phyloP scores from a whole-genome alignment of 2,797 vertebrate genomes.

The Eulemur mongoz region DNA sequence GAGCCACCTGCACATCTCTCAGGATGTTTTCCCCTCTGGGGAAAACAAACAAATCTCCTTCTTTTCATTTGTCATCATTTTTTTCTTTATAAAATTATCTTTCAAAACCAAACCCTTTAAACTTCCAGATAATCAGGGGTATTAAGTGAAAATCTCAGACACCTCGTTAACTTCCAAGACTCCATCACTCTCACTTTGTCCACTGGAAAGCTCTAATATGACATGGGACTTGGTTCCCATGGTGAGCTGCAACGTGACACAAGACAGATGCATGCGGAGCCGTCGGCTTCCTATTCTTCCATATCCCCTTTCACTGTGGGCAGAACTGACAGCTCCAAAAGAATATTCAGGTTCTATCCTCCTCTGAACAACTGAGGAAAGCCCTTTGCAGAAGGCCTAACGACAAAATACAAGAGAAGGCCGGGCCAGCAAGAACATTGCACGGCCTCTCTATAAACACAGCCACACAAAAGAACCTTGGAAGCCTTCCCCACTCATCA shows the following conservation, averaged over 20 bases:
- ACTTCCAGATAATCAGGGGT: not conserved
- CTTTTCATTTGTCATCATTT: not conserved
- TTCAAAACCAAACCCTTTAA: not conserved
- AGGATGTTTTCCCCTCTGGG: too few species aligned
- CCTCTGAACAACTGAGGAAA: not conserved
- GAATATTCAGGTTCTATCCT: not conserved
- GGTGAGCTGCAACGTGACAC: not conserved
- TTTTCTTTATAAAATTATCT: not conserved
- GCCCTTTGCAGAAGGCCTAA: not conserved
- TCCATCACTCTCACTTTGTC: not conserved
- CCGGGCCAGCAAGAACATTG: not conserved
- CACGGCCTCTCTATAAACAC: not conserved
- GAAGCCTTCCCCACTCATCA: not conserved
- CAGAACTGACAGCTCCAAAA: not conserved
- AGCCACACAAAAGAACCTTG: not conserved
- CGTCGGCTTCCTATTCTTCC: not conserved
- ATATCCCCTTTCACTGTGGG: not conserved
- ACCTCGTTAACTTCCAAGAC: not conserved
- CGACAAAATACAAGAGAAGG: not conserved
- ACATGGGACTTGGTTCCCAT: not conserved
- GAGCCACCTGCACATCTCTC: too few species aligned
- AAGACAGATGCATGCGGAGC: not conserved
- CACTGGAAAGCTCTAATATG: not conserved
- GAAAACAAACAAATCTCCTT: not conserved
- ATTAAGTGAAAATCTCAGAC: not conserved